Evolutionary conservation across 1,140 invertebrate genomes (phyloP).

Genomic region (Drosophila malerkotliana): DNA sequence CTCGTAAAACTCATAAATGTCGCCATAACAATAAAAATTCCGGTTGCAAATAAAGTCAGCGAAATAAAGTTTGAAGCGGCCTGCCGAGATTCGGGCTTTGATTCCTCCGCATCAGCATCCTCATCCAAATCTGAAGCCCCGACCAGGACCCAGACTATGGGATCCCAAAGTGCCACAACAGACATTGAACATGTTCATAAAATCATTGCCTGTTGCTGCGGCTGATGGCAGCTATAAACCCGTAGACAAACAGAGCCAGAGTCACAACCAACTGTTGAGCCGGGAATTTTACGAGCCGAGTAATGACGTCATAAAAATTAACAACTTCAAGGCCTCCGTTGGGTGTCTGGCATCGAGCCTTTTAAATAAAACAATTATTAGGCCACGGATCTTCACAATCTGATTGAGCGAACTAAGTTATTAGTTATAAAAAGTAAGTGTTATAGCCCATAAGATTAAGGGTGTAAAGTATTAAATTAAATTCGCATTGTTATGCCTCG

Average conservation of each 20-base stretch:
- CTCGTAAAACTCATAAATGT: slow-evolving; percentile 77
- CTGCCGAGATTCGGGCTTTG: slow-evolving; percentile 44
- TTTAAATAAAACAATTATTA: slow-evolving; percentile 58
- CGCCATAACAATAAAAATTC: slow-evolving; percentile 80
- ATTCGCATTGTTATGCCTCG: slow-evolving; percentile 38
- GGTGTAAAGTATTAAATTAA: slow-evolving; percentile 43
- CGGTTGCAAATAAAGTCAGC: slow-evolving; percentile 75
- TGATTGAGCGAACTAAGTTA: slow-evolving; percentile 3
- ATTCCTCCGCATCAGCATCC: slow-evolving; percentile 25
- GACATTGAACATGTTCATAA: slow-evolving; percentile 71
- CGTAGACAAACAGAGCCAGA: slow-evolving; percentile 29
- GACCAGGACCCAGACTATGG: slow-evolving; percentile 1
- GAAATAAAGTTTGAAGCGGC: slow-evolving; percentile 62
- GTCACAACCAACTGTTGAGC: slow-evolving; percentile 73
- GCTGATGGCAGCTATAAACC: slow-evolving; percentile 40
- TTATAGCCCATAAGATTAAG: background rate
- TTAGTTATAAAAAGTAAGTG: background rate
- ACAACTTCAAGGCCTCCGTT: slow-evolving; percentile 62
- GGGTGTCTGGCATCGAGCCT: slow-evolving; percentile 26
- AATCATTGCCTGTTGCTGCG: slow-evolving; percentile 71
- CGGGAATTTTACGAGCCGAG: slow-evolving; percentile 77
- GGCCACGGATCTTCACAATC: slow-evolving; percentile 32
- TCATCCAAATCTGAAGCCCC: background rate
- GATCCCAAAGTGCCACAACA: slow-evolving; percentile 30
- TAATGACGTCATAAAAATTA: slow-evolving; percentile 84